Conservation (phyloP, 2,888 invertebrate species). For the Pterostichus niger region DNA sequence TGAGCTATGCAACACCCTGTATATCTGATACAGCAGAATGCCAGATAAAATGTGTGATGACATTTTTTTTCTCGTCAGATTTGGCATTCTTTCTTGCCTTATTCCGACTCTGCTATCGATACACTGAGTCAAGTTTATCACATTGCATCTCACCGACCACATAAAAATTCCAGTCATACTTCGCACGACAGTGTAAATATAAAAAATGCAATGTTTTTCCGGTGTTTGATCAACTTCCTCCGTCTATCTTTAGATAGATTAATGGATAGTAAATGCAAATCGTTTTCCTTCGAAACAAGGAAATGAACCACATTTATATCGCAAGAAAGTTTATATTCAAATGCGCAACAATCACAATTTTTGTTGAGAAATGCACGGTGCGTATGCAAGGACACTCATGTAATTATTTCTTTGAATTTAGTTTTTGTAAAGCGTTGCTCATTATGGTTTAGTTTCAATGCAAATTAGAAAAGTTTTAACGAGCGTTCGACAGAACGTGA, state of each 20-base stretch:
- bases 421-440: not conserved
- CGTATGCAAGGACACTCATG: slow-evolving; percentile 15
- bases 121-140: no score
- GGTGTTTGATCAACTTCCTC: slow-evolving; percentile 44
- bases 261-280: slow-evolving; percentile 57
- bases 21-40: no score
- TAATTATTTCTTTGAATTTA: not conserved
- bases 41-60: no score
- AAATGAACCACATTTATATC: slow-evolving; percentile 49
- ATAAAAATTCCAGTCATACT: slow-evolving; percentile 54
- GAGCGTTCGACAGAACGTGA: slow-evolving; percentile 4
- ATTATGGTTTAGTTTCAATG: slow-evolving; percentile 32
- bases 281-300: slow-evolving; percentile 35
- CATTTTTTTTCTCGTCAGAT: no score
- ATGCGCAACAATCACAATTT: slow-evolving; percentile 15
- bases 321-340: slow-evolving; percentile 45
- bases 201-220: slow-evolving; percentile 57
- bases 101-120: no score
- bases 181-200: slow-evolving; percentile 41
- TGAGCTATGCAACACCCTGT: no score
- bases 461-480: slow-evolving; percentile 39
- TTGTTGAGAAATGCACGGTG: slow-evolving; percentile 11
- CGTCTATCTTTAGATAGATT: slow-evolving; percentile 10
- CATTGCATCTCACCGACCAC: not conserved
- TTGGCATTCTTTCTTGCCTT: no score